Percentiles rank a stretch among this genome's conserved stretches.
Evolutionary conservation across 2,797 vertebrate species (phyloP).

Genomic region (Poecile montanus): DNA sequence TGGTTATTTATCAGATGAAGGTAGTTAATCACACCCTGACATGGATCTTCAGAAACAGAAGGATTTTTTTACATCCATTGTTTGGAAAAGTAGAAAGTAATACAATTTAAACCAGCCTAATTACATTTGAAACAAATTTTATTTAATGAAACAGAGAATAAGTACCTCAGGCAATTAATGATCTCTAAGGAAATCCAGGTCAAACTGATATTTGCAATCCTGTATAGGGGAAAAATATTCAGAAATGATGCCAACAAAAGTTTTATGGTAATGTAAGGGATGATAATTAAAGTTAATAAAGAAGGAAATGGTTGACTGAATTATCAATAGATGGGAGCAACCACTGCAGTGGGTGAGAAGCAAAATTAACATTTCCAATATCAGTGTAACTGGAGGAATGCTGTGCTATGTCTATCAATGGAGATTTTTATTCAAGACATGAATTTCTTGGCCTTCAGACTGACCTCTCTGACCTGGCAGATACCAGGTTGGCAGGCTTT

Average conservation of each 20-base stretch:
- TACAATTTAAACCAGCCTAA: neutral
- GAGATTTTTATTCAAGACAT: neutral
- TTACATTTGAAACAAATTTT: neutral
- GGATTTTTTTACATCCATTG: neutral
- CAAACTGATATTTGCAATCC: neutral
- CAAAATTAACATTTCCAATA: neutral
- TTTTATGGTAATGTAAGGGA: neutral
- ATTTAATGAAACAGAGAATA: neutral
- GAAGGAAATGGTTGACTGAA: neutral
- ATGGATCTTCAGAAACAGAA: neutral
- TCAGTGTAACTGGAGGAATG: neutral
- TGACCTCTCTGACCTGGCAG: neutral
- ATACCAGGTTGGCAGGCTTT: neutral
- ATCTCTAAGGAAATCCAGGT: neutral
- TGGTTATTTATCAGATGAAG: neutral
- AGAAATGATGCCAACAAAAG: neutral
- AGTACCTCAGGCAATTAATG: neutral
- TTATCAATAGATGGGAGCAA: neutral
- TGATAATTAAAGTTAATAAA: neutral
- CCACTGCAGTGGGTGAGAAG: neutral
- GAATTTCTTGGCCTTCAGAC: neutral
- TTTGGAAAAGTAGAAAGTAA: neutral
- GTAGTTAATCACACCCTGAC: neutral
- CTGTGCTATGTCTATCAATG: neutral
- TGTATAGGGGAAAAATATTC: neutral